Conservation (phyloP, 2,797 vertebrate genomes). For the Xenopus petersii region DNA sequence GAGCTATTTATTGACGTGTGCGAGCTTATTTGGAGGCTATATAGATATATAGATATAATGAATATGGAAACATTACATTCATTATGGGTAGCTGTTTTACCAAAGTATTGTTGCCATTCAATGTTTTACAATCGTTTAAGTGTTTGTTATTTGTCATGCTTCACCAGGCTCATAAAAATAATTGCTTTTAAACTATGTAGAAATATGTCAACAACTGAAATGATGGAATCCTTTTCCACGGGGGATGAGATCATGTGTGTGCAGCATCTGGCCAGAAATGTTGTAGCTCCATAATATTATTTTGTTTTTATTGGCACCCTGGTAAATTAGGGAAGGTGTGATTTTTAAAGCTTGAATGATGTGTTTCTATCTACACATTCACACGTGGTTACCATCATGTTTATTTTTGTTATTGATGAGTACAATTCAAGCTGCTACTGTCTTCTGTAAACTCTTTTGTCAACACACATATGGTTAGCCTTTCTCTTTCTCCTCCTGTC, state of each 20-base stretch:
- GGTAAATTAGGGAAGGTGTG: conserved; percentile 29
- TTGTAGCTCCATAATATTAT: background rate
- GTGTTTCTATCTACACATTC: conserved; percentile 64
- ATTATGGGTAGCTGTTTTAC: too few species aligned
- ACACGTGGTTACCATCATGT: conserved; percentile 61
- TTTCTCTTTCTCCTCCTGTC: conserved; percentile 42
- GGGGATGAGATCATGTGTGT: background rate
- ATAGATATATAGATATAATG: too few species aligned
- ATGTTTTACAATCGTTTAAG: too few species aligned
- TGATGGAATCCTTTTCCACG: background rate
- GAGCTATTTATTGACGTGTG: too few species aligned
- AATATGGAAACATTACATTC: too few species aligned
- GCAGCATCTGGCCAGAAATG: background rate
- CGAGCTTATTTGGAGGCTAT: too few species aligned
- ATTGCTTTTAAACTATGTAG: too few species aligned
- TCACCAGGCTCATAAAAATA: too few species aligned
- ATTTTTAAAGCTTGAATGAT: conserved; percentile 8
- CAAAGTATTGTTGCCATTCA: too few species aligned
- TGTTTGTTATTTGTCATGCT: too few species aligned
- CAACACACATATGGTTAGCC: conserved; percentile 67
- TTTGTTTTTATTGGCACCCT: background rate
- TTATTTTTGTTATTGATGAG: conserved; percentile 40
- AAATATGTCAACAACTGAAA: too few species aligned
- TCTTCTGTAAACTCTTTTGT: conserved; percentile 69
- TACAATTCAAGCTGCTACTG: conserved; percentile 42